phyloP scores from a whole-genome alignment of 2,113 vertebrate species.

The Ceyx margarethae region DNA sequence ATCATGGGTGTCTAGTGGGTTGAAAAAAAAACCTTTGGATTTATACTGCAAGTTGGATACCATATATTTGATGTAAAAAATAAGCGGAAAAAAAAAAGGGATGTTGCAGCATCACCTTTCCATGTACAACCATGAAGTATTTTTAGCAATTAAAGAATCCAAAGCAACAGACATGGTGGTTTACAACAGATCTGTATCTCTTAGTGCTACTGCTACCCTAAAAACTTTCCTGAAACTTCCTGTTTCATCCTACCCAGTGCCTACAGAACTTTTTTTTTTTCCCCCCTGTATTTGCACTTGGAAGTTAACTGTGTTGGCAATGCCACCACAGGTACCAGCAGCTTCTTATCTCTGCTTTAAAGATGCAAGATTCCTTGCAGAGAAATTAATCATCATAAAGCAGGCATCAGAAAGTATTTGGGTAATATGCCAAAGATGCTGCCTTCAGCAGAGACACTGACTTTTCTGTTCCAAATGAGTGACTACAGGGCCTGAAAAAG shows the following conservation, averaged over 20 bases:
- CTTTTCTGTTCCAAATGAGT: background rate
- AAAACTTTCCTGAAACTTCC: background rate
- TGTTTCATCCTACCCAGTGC: background rate
- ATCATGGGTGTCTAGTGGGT: background rate
- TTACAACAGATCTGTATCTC: background rate
- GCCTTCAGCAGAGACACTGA: background rate
- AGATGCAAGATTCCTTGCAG: background rate
- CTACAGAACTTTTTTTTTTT: background rate
- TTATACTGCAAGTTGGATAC: background rate
- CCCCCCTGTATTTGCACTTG: background rate
- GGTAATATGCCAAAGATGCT: background rate
- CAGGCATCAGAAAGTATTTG: background rate
- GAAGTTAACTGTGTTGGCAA: background rate
- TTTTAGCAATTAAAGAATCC: background rate
- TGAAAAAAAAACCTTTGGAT: background rate
- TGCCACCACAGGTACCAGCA: background rate
- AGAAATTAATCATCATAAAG: background rate
- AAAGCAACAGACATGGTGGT: background rate
- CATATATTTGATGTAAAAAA: background rate
- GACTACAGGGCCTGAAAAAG: background rate
- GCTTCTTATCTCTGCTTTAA: background rate
- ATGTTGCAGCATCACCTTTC: background rate
- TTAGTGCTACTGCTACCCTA: background rate
- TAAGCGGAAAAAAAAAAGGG: background rate
- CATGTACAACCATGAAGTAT: background rate